A percentile compares a stretch with the other conserved stretches of the same genome.
Conservation (phyloP, 53 echinoderm and acorn worm species). For the Pentamera pediparva region DNA sequence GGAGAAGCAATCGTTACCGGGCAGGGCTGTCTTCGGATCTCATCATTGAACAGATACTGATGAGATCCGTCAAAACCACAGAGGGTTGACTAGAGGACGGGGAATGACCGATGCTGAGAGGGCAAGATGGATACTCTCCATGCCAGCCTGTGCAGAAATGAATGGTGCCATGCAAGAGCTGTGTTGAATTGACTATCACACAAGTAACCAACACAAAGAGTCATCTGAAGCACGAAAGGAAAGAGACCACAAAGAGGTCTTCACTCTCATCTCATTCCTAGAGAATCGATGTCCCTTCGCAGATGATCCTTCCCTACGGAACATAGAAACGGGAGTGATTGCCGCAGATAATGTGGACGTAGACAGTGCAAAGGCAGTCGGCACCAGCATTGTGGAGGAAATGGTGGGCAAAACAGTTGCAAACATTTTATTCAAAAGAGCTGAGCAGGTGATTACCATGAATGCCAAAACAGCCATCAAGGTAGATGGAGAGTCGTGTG, state of each 20-base stretch:
- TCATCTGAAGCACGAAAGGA: conserved; percentile 1
- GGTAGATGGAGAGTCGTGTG: not conserved
- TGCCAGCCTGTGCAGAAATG: conserved; percentile 25
- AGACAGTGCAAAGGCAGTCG: conserved; percentile 4
- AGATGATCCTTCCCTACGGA: conserved; percentile 17
- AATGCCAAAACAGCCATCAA: conserved; percentile 1
- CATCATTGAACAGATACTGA: conserved; percentile 31
- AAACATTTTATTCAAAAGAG: not conserved
- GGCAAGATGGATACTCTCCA: conserved; percentile 19
- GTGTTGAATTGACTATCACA: conserved; percentile 1
- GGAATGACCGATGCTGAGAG: conserved; percentile 23
- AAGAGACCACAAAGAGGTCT: conserved; percentile 10
- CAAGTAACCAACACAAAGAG: conserved; percentile 28
- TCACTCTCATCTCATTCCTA: conserved; percentile 5
- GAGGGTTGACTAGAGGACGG: conserved; percentile 19
- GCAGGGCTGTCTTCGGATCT: conserved; percentile 34
- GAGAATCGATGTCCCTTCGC: conserved; percentile 31
- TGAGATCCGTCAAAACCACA: conserved; percentile 33
- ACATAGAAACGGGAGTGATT: conserved; percentile 25
- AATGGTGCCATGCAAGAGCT: conserved; percentile 24
- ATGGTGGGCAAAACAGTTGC: conserved; percentile 20
- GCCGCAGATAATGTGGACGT: conserved; percentile 19
- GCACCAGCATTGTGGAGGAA: not conserved
- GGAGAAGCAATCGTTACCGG: conserved; percentile 29
- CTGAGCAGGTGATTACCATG: conserved; percentile 7